Percentiles rank a stretch among this genome's conserved stretches.
phyloP scores from a whole-genome alignment of 2,113 vertebrate genomes.

The Narcine bancroftii region DNA sequence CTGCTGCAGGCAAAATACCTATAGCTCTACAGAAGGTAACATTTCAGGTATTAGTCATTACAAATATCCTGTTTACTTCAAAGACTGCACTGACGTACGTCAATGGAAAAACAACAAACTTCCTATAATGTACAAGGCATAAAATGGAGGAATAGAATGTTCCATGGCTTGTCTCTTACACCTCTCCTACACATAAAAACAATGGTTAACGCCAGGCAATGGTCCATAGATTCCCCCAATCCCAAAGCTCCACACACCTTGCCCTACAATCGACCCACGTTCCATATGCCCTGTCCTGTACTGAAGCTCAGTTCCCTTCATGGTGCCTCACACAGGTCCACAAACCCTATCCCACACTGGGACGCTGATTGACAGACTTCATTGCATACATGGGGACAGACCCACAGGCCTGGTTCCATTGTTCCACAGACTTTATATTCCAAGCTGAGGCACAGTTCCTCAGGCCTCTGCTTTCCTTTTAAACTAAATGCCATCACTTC shows the following conservation, averaged over 20 bases:
- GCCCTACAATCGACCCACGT: too few species aligned
- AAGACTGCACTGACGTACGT: neutral
- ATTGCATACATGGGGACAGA: too few species aligned
- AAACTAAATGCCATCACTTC: neutral
- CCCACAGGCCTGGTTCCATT: too few species aligned
- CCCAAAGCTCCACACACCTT: too few species aligned
- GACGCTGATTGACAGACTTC: neutral
- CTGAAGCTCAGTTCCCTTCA: too few species aligned
- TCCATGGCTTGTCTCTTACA: neutral
- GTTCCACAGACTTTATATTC: too few species aligned
- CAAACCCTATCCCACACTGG: neutral
- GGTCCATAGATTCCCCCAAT: too few species aligned
- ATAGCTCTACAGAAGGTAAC: neutral
- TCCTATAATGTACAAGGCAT: neutral
- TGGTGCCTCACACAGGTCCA: too few species aligned
- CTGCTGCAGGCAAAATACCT: too few species aligned
- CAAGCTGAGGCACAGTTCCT: neutral
- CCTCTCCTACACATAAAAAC: neutral
- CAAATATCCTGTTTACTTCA: neutral
- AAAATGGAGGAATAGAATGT: neutral
- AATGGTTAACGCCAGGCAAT: too few species aligned
- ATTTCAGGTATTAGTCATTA: neutral
- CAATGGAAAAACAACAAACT: neutral
- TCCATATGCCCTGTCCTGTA: too few species aligned
- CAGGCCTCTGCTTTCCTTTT: neutral